Conservation (phyloP, 2,113 vertebrate species). For the Anolis sagrei region DNA sequence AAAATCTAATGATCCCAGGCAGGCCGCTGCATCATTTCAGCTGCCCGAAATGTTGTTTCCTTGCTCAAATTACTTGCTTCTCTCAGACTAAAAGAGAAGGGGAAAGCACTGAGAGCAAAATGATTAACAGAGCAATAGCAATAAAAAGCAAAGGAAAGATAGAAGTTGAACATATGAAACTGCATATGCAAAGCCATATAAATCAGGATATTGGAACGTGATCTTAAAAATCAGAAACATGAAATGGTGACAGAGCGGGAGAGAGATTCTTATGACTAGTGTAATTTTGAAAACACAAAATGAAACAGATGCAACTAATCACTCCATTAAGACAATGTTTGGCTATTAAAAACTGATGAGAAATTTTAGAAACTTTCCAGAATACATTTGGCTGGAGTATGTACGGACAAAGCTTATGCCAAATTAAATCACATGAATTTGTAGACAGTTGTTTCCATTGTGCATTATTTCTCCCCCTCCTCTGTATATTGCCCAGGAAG, state of each 20-base stretch:
- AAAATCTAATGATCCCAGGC: slow-evolving; percentile 25
- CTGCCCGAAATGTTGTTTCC: slow-evolving; percentile 12
- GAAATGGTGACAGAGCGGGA: no score
- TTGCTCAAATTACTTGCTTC: slow-evolving; percentile 11
- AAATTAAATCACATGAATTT: not conserved
- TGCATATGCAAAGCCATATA: not conserved
- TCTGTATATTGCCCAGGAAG: no score
- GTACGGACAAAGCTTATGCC: no score
- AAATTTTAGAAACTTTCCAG: not conserved
- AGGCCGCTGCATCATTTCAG: not conserved
- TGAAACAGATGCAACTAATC: not conserved
- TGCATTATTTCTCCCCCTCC: no score
- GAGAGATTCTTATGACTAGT: not conserved
- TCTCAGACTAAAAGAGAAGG: not conserved
- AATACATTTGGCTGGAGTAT: not conserved
- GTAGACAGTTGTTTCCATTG: no score
- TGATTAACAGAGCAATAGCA: not conserved
- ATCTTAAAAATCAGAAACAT: not conserved
- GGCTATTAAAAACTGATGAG: not conserved
- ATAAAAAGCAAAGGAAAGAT: not conserved
- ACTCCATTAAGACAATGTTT: not conserved
- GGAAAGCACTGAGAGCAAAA: not conserved
- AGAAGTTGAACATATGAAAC: not conserved
- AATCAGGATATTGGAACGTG: not conserved
- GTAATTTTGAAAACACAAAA: not conserved